Evolutionary conservation across 1,140 invertebrate species (phyloP).

Genomic region (Bombus soroeensis): DNA sequence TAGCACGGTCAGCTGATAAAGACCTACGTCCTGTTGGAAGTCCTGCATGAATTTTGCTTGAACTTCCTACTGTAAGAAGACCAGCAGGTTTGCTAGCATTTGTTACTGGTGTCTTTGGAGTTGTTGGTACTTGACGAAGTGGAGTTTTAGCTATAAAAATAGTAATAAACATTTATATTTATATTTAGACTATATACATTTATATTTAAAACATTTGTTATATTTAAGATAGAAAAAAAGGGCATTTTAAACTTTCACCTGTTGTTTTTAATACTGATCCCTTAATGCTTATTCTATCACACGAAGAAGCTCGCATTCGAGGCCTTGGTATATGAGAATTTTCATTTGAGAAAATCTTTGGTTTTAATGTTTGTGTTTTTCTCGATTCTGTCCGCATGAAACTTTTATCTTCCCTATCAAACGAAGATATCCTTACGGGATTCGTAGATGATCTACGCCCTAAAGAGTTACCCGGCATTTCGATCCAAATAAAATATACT

Average conservation of each 20-base stretch:
- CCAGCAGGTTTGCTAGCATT: slow-evolving; percentile 8
- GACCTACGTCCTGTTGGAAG: slow-evolving; percentile 61
- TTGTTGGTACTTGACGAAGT: slow-evolving; percentile 40
- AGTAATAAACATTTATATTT: background rate
- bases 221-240: background rate
- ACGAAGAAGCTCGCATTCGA: slow-evolving; percentile 67
- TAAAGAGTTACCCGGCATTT: slow-evolving; percentile 63
- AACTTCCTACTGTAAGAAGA: slow-evolving; percentile 36
- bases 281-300: slow-evolving; percentile 65
- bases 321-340: slow-evolving; percentile 73
- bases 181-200: no score
- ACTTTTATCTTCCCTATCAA: slow-evolving; percentile 68
- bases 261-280: slow-evolving; percentile 62
- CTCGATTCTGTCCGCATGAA: slow-evolving; percentile 54
- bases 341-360: slow-evolving; percentile 51
- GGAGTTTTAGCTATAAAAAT: slow-evolving; percentile 57
- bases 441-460: slow-evolving; percentile 70
- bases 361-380: slow-evolving; percentile 53
- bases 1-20: slow-evolving; percentile 72
- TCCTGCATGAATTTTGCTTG: slow-evolving; percentile 31
- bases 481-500: background rate
- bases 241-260: slow-evolving; percentile 28
- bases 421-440: slow-evolving; percentile 62
- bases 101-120: slow-evolving; percentile 56
- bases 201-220: background rate